Percentiles rank a stretch among this genome's conserved stretches.
These are phyloP conservation scores for Drosophila tani DNA, from an alignment of 1,140 invertebrate genomes.

Conservation along the genomic window DNA sequence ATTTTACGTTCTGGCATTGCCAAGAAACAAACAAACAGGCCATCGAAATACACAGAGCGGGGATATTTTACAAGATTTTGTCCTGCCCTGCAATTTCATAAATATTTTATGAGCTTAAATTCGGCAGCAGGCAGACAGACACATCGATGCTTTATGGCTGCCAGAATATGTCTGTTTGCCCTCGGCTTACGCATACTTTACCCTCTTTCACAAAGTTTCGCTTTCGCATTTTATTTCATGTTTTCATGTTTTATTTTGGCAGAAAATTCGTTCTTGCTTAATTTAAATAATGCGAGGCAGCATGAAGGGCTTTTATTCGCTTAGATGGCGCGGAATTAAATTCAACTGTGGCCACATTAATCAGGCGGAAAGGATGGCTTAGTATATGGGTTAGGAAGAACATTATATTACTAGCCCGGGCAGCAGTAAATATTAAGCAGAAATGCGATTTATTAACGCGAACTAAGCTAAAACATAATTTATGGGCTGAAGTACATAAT, in stretches of 20 bases:
- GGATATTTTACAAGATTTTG: slow-evolving; percentile 50
- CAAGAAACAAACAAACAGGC: slow-evolving; percentile 54
- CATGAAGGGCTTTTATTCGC: slow-evolving; percentile 33
- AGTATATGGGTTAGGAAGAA: background rate
- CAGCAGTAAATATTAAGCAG: slow-evolving; percentile 22
- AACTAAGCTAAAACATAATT: background rate
- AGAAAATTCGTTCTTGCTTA: slow-evolving; percentile 35
- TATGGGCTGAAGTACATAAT: background rate
- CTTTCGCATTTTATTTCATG: slow-evolving; percentile 32
- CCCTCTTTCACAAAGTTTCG: slow-evolving; percentile 18
- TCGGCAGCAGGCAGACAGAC: slow-evolving; percentile 49
- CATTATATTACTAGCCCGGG: slow-evolving; percentile 20
- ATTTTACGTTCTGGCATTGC: slow-evolving; percentile 57
- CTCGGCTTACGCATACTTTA: slow-evolving; percentile 27
- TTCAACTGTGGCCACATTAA: slow-evolving; percentile 37
- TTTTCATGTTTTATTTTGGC: slow-evolving; percentile 7
- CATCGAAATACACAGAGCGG: slow-evolving; percentile 13
- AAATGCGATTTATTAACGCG: background rate
- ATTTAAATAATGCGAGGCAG: slow-evolving; percentile 46
- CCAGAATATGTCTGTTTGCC: slow-evolving; percentile 19
- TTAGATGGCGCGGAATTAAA: slow-evolving; percentile 19
- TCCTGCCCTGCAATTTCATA: slow-evolving; percentile 61
- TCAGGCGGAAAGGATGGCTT: slow-evolving; percentile 10
- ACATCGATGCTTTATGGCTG: slow-evolving; percentile 41
- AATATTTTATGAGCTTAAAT: slow-evolving; percentile 79